These are phyloP conservation scores for Pseudachorutes palmiensis DNA, from an alignment of 1,140 invertebrate species.

Conservation along the genomic window DNA sequence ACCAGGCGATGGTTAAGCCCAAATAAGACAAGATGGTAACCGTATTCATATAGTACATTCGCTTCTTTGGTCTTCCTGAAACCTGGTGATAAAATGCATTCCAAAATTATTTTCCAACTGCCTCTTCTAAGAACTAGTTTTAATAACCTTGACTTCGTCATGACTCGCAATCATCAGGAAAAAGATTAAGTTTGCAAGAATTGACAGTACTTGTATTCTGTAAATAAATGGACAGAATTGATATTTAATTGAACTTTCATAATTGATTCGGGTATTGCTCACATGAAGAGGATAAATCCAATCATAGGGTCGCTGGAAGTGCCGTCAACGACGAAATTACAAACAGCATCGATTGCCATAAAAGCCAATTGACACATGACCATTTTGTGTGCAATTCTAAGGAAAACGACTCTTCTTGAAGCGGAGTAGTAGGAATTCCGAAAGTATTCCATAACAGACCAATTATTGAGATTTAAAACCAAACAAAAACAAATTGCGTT, in stretches of 20 bases:
- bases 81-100: not conserved
- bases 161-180: conserved; percentile 1
- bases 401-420: conserved; percentile 2
- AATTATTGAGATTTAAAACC: not conserved
- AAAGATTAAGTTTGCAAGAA: not conserved
- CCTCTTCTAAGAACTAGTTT: not conserved
- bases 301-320: conserved; percentile 4
- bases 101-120: not conserved
- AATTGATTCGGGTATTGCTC: too few species aligned
- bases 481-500: not conserved
- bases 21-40: conserved; percentile 15
- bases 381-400: not conserved
- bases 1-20: conserved; percentile 23
- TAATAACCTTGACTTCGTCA: not conserved
- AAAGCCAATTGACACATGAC: not conserved
- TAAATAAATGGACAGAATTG: not conserved
- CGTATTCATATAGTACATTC: not conserved
- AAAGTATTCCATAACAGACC: not conserved
- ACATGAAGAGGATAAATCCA: not conserved
- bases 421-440: not conserved
- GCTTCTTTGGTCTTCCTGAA: not conserved
- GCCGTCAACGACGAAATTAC: not conserved
- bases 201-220: not conserved
- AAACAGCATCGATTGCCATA: not conserved
- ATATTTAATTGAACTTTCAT: not conserved